phyloP scores from a whole-genome alignment of 2,797 vertebrate genomes.

The Falco berigora region DNA sequence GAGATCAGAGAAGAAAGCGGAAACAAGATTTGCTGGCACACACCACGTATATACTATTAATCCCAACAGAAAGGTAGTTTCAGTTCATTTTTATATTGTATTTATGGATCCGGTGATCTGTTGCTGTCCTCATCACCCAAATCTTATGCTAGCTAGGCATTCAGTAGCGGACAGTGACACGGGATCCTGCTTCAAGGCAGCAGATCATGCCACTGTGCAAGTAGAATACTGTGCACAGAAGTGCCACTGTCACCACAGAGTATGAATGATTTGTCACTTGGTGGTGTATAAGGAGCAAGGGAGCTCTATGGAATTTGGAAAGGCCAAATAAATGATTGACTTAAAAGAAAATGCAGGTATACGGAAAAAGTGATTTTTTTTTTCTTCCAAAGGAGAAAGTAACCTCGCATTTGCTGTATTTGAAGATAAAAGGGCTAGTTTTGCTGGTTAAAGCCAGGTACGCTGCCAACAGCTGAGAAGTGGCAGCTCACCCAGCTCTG shows the following conservation, averaged over 20 bases:
- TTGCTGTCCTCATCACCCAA: background rate
- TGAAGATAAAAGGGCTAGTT: background rate
- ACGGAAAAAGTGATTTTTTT: background rate
- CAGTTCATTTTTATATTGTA: background rate
- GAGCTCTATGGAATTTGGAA: background rate
- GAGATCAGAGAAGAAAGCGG: background rate
- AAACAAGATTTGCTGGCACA: background rate
- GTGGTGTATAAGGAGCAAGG: background rate
- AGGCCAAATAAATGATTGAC: background rate
- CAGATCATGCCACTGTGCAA: accelerated
- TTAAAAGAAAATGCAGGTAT: background rate
- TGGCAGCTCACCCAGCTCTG: background rate
- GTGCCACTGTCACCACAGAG: background rate
- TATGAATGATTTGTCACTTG: background rate
- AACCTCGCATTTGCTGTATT: background rate
- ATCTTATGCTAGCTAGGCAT: background rate
- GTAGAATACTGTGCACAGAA: background rate
- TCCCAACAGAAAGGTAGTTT: background rate
- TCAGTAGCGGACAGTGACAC: background rate
- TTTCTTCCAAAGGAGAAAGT: background rate
- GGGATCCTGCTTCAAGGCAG: background rate
- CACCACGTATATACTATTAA: background rate
- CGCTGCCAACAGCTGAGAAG: background rate
- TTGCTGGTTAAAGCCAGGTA: background rate
- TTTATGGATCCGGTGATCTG: background rate